Conservation (phyloP, 2,797 vertebrate genomes). For the Oryzias dopingdopingensis region DNA sequence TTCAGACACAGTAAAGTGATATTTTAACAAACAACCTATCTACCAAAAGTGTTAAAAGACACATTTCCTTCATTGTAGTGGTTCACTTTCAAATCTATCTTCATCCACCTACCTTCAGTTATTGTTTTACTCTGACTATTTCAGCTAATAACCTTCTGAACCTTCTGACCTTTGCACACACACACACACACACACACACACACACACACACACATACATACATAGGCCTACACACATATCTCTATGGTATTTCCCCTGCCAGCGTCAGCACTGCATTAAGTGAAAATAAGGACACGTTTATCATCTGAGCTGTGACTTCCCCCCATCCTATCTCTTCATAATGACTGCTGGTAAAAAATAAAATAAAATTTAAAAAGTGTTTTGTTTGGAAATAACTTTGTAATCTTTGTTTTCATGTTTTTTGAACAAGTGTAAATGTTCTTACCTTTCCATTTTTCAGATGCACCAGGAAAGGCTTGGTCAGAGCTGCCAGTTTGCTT, state of each 20-base stretch:
- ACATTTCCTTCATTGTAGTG: no score
- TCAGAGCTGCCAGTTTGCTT: conserved; percentile 78
- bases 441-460: conserved; percentile 90
- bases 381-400: no score
- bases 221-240: neutral
- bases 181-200: conserved; percentile 9
- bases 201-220: conserved; percentile 17
- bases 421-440: neutral
- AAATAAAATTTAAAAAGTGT: neutral
- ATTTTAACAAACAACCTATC: no score
- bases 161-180: conserved; percentile 60
- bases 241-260: conserved; percentile 44
- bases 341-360: neutral
- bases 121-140: conserved; percentile 8
- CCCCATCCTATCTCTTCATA: neutral
- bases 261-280: conserved; percentile 56
- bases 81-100: no score
- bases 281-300: conserved; percentile 7
- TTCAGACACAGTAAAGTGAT: no score
- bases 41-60: no score
- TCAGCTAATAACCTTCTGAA: conserved; percentile 47
- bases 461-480: conserved; percentile 86
- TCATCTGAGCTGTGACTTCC: conserved; percentile 1
- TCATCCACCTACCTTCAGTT: neutral
- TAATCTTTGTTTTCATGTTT: no score